Evolutionary conservation across 2,797 vertebrate genomes (phyloP).

Genomic region (Enoplosus armatus): DNA sequence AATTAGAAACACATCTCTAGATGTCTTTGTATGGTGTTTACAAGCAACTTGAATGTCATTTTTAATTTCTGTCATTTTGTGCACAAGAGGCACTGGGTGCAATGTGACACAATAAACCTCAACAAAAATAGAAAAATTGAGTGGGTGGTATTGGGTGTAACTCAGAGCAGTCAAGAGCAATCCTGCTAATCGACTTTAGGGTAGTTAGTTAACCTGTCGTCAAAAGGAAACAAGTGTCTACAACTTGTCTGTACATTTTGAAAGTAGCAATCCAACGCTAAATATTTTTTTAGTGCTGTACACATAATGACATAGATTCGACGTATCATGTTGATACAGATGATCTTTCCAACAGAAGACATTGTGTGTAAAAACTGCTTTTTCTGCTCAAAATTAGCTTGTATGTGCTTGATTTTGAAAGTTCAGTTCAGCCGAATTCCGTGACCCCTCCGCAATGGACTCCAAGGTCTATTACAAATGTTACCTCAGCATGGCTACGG

Average conservation of each 20-base stretch:
- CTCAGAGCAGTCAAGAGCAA: background rate
- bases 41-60: background rate
- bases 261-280: no score
- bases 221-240: background rate
- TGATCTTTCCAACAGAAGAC: background rate
- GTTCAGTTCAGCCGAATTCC: no score
- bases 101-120: background rate
- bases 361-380: background rate
- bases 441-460: no score
- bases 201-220: background rate
- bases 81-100: background rate
- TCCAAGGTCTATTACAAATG: no score
- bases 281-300: background rate
- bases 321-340: no score
- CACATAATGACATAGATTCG: no score
- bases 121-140: background rate
- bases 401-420: no score
- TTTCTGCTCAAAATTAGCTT: no score
- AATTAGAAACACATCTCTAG: constrained; percentile 23
- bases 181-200: background rate
- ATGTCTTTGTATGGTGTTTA: background rate
- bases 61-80: constrained; percentile 14
- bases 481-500: no score
- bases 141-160: background rate
- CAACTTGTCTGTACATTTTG: background rate